These are phyloP conservation scores for Lepidocyrtinus sp. DNA, from an alignment of 2,888 invertebrate species.

Conservation along the genomic window DNA sequence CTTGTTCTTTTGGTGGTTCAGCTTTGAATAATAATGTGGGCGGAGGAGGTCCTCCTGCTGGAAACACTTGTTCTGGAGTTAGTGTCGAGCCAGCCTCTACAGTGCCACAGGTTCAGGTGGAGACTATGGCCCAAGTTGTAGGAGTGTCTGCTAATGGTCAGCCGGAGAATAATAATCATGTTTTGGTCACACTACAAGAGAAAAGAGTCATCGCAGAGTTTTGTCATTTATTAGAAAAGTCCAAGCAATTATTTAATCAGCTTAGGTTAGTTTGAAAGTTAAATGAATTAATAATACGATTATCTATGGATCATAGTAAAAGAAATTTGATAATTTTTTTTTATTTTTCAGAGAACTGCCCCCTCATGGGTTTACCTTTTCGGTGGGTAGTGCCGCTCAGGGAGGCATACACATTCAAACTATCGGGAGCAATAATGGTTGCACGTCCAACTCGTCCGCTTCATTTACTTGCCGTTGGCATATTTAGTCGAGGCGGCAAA, in stretches of 20 bases:
- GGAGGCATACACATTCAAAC: constrained; percentile 40
- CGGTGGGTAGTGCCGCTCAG: constrained; percentile 16
- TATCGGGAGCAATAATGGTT: constrained; percentile 26
- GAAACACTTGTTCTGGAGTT: background rate
- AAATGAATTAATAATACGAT: no score
- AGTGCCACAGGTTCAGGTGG: constrained; percentile 25
- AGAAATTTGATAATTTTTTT: no score
- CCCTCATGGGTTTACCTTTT: constrained; percentile 77
- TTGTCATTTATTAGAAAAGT: constrained; percentile 95
- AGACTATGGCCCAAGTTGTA: constrained; percentile 36
- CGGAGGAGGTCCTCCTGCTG: background rate
- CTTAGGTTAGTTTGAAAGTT: constrained; percentile 83
- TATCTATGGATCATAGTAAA: no score
- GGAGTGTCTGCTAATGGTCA: constrained; percentile 35
- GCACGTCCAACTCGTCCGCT: constrained; percentile 9
- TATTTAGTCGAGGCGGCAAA: constrained; percentile 97
- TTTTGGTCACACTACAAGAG: constrained; percentile 75
- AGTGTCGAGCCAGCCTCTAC: background rate
- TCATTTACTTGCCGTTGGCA: constrained; percentile 80
- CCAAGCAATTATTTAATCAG: constrained; percentile 97
- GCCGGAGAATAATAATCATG: constrained; percentile 45
- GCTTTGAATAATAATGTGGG: constrained; percentile 39
- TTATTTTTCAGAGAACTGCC: constrained; percentile 87
- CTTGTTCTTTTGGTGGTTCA: constrained; percentile 50
- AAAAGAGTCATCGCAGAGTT: constrained; percentile 95